Evolutionary conservation across 2,888 invertebrate genomes (phyloP).

Genomic region (Minunthozetes semirufus): DNA sequence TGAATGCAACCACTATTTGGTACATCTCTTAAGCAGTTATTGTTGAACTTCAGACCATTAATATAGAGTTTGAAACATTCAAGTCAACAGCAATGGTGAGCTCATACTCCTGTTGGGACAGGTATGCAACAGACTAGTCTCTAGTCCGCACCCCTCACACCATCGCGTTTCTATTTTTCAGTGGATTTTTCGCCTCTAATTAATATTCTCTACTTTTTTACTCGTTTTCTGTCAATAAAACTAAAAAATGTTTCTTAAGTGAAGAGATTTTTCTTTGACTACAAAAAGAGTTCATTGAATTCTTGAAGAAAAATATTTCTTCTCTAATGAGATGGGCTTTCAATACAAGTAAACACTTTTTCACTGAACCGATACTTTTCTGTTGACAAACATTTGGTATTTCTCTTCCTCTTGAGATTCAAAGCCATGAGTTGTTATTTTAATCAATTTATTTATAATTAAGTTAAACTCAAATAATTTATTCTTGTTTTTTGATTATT

Average conservation of each 20-base stretch:
- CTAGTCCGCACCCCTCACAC: background rate
- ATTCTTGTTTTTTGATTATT: slow-evolving; percentile 1
- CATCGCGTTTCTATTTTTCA: too few species aligned
- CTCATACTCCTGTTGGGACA: background rate
- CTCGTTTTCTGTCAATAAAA: background rate
- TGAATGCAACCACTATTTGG: background rate
- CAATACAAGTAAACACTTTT: too few species aligned
- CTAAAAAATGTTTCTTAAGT: background rate
- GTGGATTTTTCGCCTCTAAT: too few species aligned
- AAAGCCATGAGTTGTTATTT: background rate
- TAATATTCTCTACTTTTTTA: background rate
- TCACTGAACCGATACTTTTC: background rate
- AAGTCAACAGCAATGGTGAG: slow-evolving; percentile 11
- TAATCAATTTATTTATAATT: background rate
- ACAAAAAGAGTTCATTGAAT: slow-evolving; percentile 5
- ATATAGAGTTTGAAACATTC: background rate
- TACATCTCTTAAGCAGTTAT: slow-evolving; percentile 21
- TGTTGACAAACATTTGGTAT: slow-evolving; percentile 1
- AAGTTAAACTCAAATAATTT: background rate
- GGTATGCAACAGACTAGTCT: background rate
- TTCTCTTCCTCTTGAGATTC: background rate
- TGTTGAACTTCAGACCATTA: slow-evolving; percentile 11
- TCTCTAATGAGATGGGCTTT: background rate
- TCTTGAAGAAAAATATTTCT: background rate
- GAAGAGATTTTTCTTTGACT: too few species aligned